These are phyloP conservation scores for Heliconius ethilla DNA, from an alignment of 2,888 invertebrate species.

Conservation along the genomic window DNA sequence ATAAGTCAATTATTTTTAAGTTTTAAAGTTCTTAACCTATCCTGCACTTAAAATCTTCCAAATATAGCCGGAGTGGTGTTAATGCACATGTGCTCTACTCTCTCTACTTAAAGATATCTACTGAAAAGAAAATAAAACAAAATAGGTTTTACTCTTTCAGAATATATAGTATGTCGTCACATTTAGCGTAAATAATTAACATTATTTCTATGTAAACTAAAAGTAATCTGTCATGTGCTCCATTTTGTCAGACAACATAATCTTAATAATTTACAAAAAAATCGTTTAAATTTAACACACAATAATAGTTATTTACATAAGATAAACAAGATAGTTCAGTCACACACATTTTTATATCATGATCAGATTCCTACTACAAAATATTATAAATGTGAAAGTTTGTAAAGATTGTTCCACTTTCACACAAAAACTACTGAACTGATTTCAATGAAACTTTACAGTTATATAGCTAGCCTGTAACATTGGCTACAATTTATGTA, in stretches of 20 bases:
- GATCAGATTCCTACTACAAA: not conserved
- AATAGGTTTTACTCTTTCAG: not conserved
- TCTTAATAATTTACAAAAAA: not conserved
- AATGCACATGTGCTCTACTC: no score
- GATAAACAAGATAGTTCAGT: not conserved
- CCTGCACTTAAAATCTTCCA: no score
- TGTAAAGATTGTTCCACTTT: no score
- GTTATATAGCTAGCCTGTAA: no score
- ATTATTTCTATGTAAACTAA: not conserved
- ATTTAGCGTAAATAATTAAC: not conserved
- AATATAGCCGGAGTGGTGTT: no score
- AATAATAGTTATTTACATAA: not conserved
- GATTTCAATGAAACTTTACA: no score
- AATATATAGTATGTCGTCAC: not conserved
- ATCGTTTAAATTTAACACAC: not conserved
- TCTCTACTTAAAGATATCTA: not conserved
- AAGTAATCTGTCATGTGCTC: not conserved
- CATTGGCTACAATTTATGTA: no score
- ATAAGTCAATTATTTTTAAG: no score
- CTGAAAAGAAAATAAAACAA: not conserved
- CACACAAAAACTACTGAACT: no score
- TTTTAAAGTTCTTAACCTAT: no score
- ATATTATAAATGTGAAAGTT: no score
- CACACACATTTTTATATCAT: not conserved
- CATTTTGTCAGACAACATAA: slow-evolving; percentile 4